Evolutionary conservation across 2,888 invertebrate species (phyloP).

Genomic region (Drosophila paramelanica): DNA sequence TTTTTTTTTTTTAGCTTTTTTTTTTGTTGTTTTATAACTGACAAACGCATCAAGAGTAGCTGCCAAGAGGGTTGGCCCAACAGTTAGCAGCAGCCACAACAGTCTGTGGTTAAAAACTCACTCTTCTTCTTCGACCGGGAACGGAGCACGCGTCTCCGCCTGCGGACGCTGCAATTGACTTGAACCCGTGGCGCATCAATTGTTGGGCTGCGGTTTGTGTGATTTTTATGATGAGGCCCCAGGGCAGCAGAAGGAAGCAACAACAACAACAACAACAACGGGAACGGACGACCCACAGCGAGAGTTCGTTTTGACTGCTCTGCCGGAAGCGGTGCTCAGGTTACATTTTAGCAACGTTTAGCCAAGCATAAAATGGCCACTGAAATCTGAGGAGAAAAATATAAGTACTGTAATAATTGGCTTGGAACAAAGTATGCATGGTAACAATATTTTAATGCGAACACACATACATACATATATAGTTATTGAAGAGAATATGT

Average conservation of each 20-base stretch:
- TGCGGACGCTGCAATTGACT: conserved; percentile 70
- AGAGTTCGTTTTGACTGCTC: conserved; percentile 64
- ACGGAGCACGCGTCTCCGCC: conserved; percentile 44
- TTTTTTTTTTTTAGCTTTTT: not conserved
- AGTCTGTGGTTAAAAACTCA: conserved; percentile 58
- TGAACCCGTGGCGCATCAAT: conserved; percentile 73
- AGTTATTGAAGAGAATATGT: too few species aligned
- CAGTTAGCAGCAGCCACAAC: not conserved
- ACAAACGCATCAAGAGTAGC: conserved; percentile 51
- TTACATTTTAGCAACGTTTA: conserved; percentile 69
- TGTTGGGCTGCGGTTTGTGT: conserved; percentile 66
- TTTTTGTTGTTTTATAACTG: conserved; percentile 40
- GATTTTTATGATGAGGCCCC: conserved; percentile 70
- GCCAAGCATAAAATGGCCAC: conserved; percentile 64
- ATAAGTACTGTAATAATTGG: conserved; percentile 21
- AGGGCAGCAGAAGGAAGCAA: conserved; percentile 37
- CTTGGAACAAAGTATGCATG: not conserved
- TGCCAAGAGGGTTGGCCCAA: conserved; percentile 18
- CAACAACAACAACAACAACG: conserved; percentile 6
- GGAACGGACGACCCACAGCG: conserved; percentile 1
- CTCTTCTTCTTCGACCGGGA: conserved; percentile 33
- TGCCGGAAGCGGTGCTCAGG: conserved; percentile 70
- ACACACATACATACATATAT: too few species aligned
- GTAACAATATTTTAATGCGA: not conserved
- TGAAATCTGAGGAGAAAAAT: conserved; percentile 29